Evolutionary conservation across 2,888 invertebrate species (phyloP), one percentile per base, ranked within the genome.

Genomic region (Latrodectus hesperus): DNA sequence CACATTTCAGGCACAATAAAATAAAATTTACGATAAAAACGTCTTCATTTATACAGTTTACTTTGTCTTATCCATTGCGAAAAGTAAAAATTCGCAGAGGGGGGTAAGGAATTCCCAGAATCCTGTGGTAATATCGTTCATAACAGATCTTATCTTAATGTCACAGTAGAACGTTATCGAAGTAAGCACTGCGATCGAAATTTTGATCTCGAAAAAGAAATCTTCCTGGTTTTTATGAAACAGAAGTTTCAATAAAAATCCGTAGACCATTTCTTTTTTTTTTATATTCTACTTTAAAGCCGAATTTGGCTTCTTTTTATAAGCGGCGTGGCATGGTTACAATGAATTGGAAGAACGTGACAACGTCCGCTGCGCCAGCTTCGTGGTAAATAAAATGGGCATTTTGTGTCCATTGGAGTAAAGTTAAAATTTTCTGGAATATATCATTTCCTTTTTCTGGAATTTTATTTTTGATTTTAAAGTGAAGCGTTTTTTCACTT

Each of bases 11-110:
- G 55, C 70, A 70, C 70, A 82, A 68, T 82, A 82, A 82, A 82
- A 75, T 70, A 82, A 75, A 82, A 82, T 75, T 82, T 82, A 82
- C 82, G 82, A 75, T 75, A 82, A 75, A 82, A 82, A 82, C 70
- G 82, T 75, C 82, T 82, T 82, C 82, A 75, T 82, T 82, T 82
- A 75, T 82, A 82, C 82, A 74, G 82, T 82, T 82, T 82, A 82
- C 82, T 82, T 75, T 82, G 55, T 80, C 51, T 72, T 53, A 17
- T 14, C 72, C 26, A 52, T 64, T 65, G 49, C 52, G 67, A 49
- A 26, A 14, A 26, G 67, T 68, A 68, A 68, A 17, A 38, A 71
- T 11, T 60, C 16, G 67, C 6, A 17, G 11, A 26, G 26, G 9
- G 70, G 26, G 16, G 16, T 22, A 55, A 55, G 60, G 68, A 82